Evolutionary conservation across 1,140 invertebrate genomes (phyloP), one percentile per base, ranked within the genome.

Genomic region (Drosophila cardini): DNA sequence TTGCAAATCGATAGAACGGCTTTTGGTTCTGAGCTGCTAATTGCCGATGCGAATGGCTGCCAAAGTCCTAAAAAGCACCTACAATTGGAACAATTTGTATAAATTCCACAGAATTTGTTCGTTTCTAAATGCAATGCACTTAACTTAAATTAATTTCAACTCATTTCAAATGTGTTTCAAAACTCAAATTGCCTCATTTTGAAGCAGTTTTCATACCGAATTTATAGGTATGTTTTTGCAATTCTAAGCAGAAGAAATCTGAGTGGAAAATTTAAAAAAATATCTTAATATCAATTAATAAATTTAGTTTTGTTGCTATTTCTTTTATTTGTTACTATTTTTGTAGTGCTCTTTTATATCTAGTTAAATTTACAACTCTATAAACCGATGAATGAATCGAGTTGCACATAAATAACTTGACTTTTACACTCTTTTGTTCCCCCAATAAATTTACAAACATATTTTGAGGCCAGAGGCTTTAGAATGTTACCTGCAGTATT

Each of bases 1-100:
- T 87, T 83, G 73, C 69, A 87, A 87, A 87, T 87, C 83, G 71
- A 87, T 87, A 87, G 57, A 69, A 71, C 57, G 56, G 61, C 34
- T 55, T 53, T 62, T 55, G 65, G 71, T 55, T 32, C 18, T 26
- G 46, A 32, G 34, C 16, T 80, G 80, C 72, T 89, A 87, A 87
- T 87, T 87, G 84, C 72, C 36, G 50, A 64, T 76, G 76, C 18
- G 50, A 68, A 53, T 56, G 18, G 16, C 26, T 38, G 11, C 26
- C 55, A 40, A 32, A 32, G 52, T 16, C 9, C 34, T 40, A 18
- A 43, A 13, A 38, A 45, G 13, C 32, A 53, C 46, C 46, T 32
- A 67, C 56, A 62, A 69, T 68, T 76, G 52, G 61, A 52, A 53
- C 57, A 46, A 65, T 60, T 65, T 72, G 72, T 80, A 68, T 61